These are phyloP conservation scores for Orthosia cruda DNA, from an alignment of 2,888 invertebrate genomes.

Conservation along the genomic window DNA sequence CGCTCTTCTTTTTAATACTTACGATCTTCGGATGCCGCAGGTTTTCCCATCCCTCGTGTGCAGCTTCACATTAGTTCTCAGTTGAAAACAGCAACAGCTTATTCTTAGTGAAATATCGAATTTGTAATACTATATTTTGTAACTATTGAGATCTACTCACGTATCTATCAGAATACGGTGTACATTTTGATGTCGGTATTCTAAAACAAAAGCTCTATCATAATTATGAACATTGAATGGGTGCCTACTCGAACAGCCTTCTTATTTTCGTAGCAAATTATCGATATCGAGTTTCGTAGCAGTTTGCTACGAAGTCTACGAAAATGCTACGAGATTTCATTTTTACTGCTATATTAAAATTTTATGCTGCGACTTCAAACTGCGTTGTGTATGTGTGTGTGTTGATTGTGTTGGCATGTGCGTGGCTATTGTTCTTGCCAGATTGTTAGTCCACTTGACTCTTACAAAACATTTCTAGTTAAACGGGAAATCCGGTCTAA, in stretches of 20 bases:
- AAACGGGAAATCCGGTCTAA: slow-evolving; percentile 64
- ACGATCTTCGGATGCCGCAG: slow-evolving; percentile 1
- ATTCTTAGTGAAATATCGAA: neutral
- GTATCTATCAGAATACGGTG: neutral
- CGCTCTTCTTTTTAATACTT: slow-evolving; percentile 24
- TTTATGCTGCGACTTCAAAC: slow-evolving; percentile 29
- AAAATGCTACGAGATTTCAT: slow-evolving; percentile 52
- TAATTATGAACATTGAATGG: slow-evolving; percentile 31
- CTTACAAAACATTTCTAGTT: slow-evolving; percentile 46
- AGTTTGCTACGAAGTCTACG: slow-evolving; percentile 52
- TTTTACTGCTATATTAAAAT: slow-evolving; percentile 47
- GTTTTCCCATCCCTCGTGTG: neutral
- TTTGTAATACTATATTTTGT: neutral
- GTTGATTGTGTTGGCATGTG: slow-evolving; percentile 7
- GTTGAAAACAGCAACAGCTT: neutral
- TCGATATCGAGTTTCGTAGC: slow-evolving; percentile 54
- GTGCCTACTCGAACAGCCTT: slow-evolving; percentile 5
- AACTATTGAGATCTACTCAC: neutral
- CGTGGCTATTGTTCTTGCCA: slow-evolving; percentile 33
- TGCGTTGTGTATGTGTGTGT: neutral
- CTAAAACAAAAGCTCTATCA: slow-evolving; percentile 31
- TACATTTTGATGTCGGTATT: slow-evolving; percentile 13
- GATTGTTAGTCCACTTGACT: slow-evolving; percentile 53
- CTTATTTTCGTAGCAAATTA: slow-evolving; percentile 26
- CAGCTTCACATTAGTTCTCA: neutral